Conservation (phyloP, 2,797 vertebrate genomes). For the Megaceryle alcyon region DNA sequence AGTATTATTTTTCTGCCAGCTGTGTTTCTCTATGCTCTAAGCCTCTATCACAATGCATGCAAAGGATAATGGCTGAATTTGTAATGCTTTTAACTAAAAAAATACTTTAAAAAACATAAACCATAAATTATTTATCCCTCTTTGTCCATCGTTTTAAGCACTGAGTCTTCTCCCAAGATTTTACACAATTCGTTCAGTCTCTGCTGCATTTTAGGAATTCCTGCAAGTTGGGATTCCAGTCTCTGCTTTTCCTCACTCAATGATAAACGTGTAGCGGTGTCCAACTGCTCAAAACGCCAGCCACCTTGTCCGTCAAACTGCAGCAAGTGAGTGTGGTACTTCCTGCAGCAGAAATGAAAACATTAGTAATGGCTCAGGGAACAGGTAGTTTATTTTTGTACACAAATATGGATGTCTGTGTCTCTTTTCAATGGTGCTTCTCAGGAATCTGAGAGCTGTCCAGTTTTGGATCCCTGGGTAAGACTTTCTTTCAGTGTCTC, state of each 20-base stretch:
- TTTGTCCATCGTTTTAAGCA: slow-evolving; percentile 86
- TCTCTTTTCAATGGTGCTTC: not conserved
- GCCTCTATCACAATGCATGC: slow-evolving; percentile 74
- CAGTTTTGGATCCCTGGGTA: not conserved
- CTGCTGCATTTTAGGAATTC: slow-evolving; percentile 96
- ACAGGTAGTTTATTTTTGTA: not conserved
- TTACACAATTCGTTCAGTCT: slow-evolving; percentile 96
- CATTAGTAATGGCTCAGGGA: slow-evolving; percentile 4
- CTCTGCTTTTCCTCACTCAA: slow-evolving; percentile 97
- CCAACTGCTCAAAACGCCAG: slow-evolving; percentile 96
- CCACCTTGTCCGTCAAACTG: slow-evolving; percentile 98
- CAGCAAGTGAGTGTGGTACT: slow-evolving; percentile 97
- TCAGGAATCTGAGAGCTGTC: not conserved
- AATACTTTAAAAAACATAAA: slow-evolving; percentile 65
- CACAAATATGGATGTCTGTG: not conserved
- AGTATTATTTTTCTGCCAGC: slow-evolving; percentile 63
- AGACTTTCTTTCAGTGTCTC: not conserved
- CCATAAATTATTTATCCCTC: slow-evolving; percentile 76
- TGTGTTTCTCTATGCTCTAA: slow-evolving; percentile 63
- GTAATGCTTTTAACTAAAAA: slow-evolving; percentile 68
- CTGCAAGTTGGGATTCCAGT: slow-evolving; percentile 93
- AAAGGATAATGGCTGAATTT: slow-evolving; percentile 58
- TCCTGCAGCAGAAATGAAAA: slow-evolving; percentile 82
- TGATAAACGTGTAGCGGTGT: slow-evolving; percentile 92
- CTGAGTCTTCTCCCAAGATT: slow-evolving; percentile 97